Base-by-base conservation (phyloP, 2,888 invertebrate genomes). In the Rhingia campestris region DNA sequence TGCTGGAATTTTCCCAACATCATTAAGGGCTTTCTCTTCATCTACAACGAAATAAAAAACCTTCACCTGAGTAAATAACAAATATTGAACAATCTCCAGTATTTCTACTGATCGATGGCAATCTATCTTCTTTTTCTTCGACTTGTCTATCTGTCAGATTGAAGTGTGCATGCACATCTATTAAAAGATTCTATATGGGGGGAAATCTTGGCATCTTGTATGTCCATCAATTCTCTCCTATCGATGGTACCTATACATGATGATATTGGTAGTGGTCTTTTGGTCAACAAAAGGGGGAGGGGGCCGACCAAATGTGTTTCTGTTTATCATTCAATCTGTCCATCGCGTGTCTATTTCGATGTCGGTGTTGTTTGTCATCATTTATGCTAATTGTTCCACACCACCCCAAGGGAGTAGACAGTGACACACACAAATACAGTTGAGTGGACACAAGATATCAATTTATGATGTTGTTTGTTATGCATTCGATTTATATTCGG, bases 291-390 rank as follows among this genome's bases (percentile, higher is more conserved):
- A 47, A 47, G 32, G 37, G 32, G 56, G 69, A 73, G 72, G 41
- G 22, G 56, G 54, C 22, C 22, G 41, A 39, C 37, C 4, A 58
- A 59, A 39, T 58, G 70, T 74, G 74, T 74, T 74, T 84, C 37
- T 70, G 74, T 80, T 80, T 84, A 80, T 84, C 70, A 80, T 84
- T 66, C 74, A 84, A 80, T 84, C 84, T 84, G 84, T 75, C 84
- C 53, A 74, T 84, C 84, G 80, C 45, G 64, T 75, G 80, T 75
- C 80, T 75, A 61, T 74, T 74, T 54, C 51, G 33, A 41, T 75
- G 80, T 69, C 79, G 56, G 70, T 66, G 37, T 75, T 84, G 80
- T 84, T 84, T 84, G 84, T 84, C 84, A 66, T 84, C 84, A 80
- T 66, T 74, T 80, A 84, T 84, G 84, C 80, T 84, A 84, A 84